A percentile compares a stretch with the other conserved stretches of the same genome.
phyloP scores from a whole-genome alignment of 2,113 vertebrate genomes.

The Vulpes vulpes region DNA sequence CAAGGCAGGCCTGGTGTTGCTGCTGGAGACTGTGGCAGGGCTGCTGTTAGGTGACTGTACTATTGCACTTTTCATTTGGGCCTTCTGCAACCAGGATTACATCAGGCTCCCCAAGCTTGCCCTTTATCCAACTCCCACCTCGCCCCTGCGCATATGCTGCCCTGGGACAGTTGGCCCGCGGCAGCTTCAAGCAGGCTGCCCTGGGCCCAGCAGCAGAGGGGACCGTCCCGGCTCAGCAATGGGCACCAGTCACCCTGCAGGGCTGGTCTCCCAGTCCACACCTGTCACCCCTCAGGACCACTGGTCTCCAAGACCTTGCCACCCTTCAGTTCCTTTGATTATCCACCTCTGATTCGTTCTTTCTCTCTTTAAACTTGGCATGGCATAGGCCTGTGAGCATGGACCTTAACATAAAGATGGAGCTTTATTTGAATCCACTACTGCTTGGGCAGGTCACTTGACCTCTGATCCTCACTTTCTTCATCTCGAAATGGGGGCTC shows the following conservation, averaged over 20 bases:
- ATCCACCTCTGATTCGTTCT: neutral
- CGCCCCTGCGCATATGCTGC: neutral
- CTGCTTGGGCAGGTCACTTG: neutral
- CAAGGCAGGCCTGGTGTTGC: neutral
- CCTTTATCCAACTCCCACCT: neutral
- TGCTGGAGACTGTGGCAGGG: neutral
- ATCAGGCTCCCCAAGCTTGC: conserved; percentile 55
- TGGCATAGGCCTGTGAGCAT: neutral
- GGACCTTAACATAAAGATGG: neutral
- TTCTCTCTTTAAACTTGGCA: neutral
- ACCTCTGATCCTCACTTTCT: neutral
- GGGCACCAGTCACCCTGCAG: neutral
- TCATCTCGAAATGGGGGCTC: neutral
- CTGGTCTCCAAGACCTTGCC: neutral
- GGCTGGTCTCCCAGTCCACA: neutral
- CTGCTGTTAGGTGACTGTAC: conserved; percentile 13
- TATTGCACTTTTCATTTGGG: conserved; percentile 57
- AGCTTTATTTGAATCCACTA: fast-evolving
- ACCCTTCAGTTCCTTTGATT: neutral
- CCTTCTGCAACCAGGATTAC: conserved; percentile 61
- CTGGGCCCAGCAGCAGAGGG: neutral
- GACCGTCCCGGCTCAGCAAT: neutral
- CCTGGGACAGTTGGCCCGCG: neutral
- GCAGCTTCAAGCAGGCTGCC: neutral
- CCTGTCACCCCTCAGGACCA: neutral